Base-by-base conservation (phyloP, 2,888 invertebrate species). In the Gisinianus flammeolus region DNA sequence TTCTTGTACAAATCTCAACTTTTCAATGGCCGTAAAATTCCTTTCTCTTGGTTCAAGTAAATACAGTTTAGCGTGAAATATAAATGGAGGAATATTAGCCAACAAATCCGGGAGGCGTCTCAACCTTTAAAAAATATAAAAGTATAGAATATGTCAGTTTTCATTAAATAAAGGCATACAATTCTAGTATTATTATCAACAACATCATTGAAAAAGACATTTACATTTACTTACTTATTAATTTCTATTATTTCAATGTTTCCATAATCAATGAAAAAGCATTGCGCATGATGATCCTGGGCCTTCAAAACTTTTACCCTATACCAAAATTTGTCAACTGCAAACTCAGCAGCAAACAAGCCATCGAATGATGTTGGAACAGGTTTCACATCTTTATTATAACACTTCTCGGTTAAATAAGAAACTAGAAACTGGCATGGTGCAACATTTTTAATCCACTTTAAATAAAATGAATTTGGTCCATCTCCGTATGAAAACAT, bases 221-320 rank as follows among this genome's bases (percentile, higher is more conserved):
- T n/a, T n/a, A n/a, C n/a, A 6, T 6, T 4, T 44, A 19, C 8
- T 44, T 44, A 44, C 44, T 44, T 44, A 1, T 1, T 6, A 44
- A 6, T 44, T 44, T 6, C 6, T 44, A 44, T 44, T 19, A 10
- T 16, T 24, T 76, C 76, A 26, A 35, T 24, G 22, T 58, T 70
- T 5, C 76, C 76, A 26, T 70, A 70, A 33, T 76, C 76, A 30
- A 76, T 44, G 44, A 69, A 76, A 16, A 70, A 62, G 28, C 69
- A 58, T 5, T 35, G 16, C 6, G 62, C 35, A 5, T 56, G 26
- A 22, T 52, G 62, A 0, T 31, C n/a, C 19, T 31, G 1, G 12
- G 10, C 6, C 16, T 56, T 31, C 30, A 70, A 0, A 5, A 76
- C 70, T 24, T 70, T 33, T 16, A 58, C 76, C 24, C 76, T 58